A percentile compares a stretch with the other conserved stretches of the same genome.
These are phyloP conservation scores for Melanotaenia nigrans DNA, from an alignment of 2,797 vertebrate species.

Conservation along the genomic window DNA sequence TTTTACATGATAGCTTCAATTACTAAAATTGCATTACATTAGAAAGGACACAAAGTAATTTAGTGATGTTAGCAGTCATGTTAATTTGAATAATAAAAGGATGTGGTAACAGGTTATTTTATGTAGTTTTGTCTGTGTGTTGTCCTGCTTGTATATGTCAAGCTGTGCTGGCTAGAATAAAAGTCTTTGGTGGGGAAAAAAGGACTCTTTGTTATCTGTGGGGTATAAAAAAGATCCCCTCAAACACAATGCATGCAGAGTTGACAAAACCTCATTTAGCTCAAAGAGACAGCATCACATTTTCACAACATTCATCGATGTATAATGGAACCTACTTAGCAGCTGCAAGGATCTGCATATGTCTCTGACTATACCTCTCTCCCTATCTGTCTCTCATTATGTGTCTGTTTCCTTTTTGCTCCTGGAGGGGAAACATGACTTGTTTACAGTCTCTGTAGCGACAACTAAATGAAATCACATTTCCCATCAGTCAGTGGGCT, in stretches of 20 bases:
- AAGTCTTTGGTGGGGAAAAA: background rate
- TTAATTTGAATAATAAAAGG: background rate
- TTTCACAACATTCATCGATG: conserved; percentile 50
- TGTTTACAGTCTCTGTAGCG: conserved; percentile 70
- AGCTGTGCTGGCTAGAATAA: background rate
- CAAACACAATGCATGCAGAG: conserved; percentile 21
- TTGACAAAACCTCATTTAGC: conserved; percentile 63
- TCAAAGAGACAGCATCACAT: conserved; percentile 59
- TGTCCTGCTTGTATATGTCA: background rate
- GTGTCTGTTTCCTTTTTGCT: conserved; percentile 22
- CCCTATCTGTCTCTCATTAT: conserved; percentile 12
- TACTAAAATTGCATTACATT: background rate
- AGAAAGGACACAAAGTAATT: background rate
- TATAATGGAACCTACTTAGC: conserved; percentile 24
- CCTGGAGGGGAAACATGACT: conserved; percentile 63
- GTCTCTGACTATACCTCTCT: background rate
- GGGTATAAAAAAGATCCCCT: conserved; percentile 29
- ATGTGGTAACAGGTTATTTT: background rate
- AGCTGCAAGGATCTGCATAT: conserved; percentile 18
- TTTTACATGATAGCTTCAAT: background rate
- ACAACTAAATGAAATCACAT: conserved; percentile 74
- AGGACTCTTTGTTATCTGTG: background rate
- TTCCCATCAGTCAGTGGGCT: conserved; percentile 75
- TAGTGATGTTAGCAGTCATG: background rate
- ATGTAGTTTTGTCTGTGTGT: background rate